Evolutionary conservation across 2,888 invertebrate species (phyloP).

Genomic region (Leptogaster cylindrica): DNA sequence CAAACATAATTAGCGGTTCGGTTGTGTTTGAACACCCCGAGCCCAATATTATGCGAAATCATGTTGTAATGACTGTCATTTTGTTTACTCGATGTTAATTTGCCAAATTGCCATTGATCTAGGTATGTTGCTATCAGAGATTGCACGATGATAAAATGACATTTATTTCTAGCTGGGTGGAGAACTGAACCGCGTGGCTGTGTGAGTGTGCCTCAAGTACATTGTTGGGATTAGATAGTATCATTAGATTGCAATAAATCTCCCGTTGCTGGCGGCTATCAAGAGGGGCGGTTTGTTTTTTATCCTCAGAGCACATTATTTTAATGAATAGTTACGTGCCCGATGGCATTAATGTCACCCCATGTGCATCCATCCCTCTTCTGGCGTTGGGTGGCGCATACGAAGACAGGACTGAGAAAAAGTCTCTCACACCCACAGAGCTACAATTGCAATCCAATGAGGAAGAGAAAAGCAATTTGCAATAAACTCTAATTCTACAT

Average conservation of each 20-base stretch:
- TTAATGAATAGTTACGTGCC: slow-evolving; percentile 36
- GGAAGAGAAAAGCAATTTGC: slow-evolving; percentile 50
- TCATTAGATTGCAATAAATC: slow-evolving; percentile 12
- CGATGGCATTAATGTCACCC: slow-evolving; percentile 14
- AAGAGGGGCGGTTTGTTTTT: not conserved
- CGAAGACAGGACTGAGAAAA: slow-evolving; percentile 25
- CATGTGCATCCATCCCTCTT: not conserved
- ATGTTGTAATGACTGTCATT: slow-evolving; percentile 31
- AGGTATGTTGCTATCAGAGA: slow-evolving; percentile 10
- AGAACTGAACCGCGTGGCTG: not conserved
- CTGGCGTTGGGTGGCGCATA: not conserved
- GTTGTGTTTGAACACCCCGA: slow-evolving; percentile 25
- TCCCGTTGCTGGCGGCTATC: not conserved
- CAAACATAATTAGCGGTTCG: slow-evolving; percentile 45
- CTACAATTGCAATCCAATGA: slow-evolving; percentile 36
- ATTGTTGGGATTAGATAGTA: not conserved
- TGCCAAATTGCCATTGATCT: slow-evolving; percentile 38
- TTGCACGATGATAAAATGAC: slow-evolving; percentile 14
- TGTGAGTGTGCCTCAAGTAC: not conserved
- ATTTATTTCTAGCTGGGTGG: slow-evolving; percentile 1
- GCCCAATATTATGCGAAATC: slow-evolving; percentile 40
- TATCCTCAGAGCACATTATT: slow-evolving; percentile 21
- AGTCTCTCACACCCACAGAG: slow-evolving; percentile 1
- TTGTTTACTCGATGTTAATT: slow-evolving; percentile 28
- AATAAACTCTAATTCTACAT: slow-evolving; percentile 42